Base-by-base conservation (phyloP, 1,140 invertebrate genomes). In the Saxidomus purpurata region DNA sequence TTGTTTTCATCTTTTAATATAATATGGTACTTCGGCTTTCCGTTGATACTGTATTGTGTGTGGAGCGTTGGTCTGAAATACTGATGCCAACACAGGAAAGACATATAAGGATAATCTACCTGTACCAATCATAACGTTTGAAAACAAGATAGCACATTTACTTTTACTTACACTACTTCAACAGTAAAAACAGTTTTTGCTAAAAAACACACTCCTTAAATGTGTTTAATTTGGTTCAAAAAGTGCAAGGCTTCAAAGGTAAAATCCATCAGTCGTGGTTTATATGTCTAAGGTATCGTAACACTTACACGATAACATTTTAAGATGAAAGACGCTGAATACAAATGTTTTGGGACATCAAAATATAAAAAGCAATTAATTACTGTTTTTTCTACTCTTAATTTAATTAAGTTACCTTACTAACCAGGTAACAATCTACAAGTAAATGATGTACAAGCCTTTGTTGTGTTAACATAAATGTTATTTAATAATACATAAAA, bases 401-500 rank as follows among this genome's bases (percentile, higher is more conserved):
- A 28, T 71, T 40, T 71, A 71, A 71, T 71, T 71, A 43, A 71
- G 67, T 40, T 38, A 31, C 17, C 31, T 71, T 71, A 71, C 34
- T 71, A 71, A 71, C 11, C 67, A 71, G 22, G 67, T 71, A 28
- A 71, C 19, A 71, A n/a, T 71, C 22, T 19, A 38, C 31, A 71
- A 38, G 2, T 9, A n/a, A 71, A 71, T 71, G 67, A 22, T 71
- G 2, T 38, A 71, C 67, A 71, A 38, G 34, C 3, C 67, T 71
- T 71, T 38, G 67, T 71, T 71, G 34, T 38, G 43, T 52, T 47
- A 79, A 47, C 25, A 79, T 74, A 47, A 22, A 74, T 3, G 36
- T 47, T 79, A 79, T 79, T 79, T 79, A 79, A 79, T 38, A 79
- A 79, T 28, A 79, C 76, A 79, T 79, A 47, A 79, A 55, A 79